Percentiles rank a stretch among this genome's conserved stretches.
phyloP scores from a whole-genome alignment of 2,113 vertebrate genomes.

The Nematolebias whitei region DNA sequence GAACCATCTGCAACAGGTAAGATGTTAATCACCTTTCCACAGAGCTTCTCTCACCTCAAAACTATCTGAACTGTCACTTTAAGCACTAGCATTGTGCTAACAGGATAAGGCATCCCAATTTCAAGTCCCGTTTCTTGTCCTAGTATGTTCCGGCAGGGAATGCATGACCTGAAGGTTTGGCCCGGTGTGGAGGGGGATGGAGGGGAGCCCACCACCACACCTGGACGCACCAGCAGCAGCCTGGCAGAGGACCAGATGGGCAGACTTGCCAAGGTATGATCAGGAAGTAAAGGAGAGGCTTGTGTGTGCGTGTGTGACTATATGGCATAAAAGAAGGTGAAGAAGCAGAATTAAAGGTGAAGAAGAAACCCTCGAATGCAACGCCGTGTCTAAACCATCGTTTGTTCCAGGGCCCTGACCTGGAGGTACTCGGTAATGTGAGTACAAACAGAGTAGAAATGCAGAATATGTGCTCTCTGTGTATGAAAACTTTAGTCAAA shows the following conservation, averaged over 20 bases:
- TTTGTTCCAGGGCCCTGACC: constrained; percentile 85
- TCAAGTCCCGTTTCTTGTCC: neutral
- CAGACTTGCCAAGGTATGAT: constrained; percentile 92
- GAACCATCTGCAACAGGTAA: too few species aligned
- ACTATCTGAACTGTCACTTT: too few species aligned
- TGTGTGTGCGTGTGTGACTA: neutral
- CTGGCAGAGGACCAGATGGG: constrained; percentile 97
- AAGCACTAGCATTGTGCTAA: too few species aligned
- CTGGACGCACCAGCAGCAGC: constrained; percentile 93
- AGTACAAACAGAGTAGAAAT: constrained; percentile 74
- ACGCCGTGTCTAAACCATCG: constrained; percentile 68
- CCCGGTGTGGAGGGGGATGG: constrained; percentile 95
- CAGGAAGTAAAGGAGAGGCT: neutral
- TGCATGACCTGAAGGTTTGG: constrained; percentile 99
- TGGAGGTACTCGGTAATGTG: constrained; percentile 86
- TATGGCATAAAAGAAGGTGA: neutral
- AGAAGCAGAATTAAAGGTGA: constrained; percentile 14
- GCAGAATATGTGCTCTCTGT: constrained; percentile 43
- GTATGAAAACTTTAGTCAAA: constrained; percentile 38
- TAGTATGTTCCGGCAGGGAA: constrained; percentile 98
- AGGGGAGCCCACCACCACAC: constrained; percentile 90
- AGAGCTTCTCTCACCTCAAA: too few species aligned
- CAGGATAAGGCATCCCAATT: too few species aligned
- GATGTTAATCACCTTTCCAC: too few species aligned
- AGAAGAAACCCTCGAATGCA: constrained; percentile 15